These are phyloP conservation scores for Synergus gifuensis DNA, from an alignment of 2,888 invertebrate genomes.

Conservation along the genomic window DNA sequence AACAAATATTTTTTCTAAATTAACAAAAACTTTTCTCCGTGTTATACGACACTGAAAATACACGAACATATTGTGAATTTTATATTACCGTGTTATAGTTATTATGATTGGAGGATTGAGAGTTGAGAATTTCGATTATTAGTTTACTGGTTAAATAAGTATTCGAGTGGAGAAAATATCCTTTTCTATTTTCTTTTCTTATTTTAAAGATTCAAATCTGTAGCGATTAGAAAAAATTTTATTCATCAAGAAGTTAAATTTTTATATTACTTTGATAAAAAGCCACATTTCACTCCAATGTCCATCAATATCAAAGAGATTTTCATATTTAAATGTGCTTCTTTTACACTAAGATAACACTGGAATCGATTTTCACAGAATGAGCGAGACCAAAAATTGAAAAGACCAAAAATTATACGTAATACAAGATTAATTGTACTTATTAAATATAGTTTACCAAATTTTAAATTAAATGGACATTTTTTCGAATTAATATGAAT, in stretches of 20 bases:
- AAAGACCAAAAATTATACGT: not conserved
- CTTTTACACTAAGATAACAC: not conserved
- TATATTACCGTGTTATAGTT: not conserved
- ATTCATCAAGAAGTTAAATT: not conserved
- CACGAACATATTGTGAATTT: not conserved
- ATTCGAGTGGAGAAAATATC: not conserved
- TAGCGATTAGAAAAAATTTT: not conserved
- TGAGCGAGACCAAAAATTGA: not conserved
- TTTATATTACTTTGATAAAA: not conserved
- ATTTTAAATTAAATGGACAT: not conserved
- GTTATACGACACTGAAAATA: not conserved
- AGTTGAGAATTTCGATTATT: not conserved
- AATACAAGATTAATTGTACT: not conserved
- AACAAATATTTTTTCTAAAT: constrained; percentile 5
- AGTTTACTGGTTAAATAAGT: not conserved
- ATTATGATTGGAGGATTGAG: not conserved
- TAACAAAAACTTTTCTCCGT: not conserved
- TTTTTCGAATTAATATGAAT: not conserved
- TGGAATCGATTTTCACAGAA: not conserved
- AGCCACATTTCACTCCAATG: not conserved
- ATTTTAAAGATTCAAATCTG: not conserved
- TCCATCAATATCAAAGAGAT: not conserved
- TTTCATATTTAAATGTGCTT: not conserved
- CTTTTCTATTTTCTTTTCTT: not conserved
- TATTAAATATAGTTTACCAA: not conserved